Base-by-base conservation (phyloP, 2,888 invertebrate genomes). In the Tetramorium bicarinatum region DNA sequence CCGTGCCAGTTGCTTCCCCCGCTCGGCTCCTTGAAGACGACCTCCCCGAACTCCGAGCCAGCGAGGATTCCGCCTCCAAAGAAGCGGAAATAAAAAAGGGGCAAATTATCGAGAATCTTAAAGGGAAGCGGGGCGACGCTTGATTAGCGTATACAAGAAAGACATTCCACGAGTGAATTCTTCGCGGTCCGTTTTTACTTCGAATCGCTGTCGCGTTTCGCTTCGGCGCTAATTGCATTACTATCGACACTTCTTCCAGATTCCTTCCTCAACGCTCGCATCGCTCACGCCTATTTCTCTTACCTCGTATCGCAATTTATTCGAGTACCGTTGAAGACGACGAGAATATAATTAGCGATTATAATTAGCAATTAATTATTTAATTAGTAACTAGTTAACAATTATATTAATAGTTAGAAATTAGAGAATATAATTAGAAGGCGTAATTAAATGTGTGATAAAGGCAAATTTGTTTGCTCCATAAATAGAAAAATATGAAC, bases 61-160 rank as follows among this genome's bases (percentile, higher is more conserved):
- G 34, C 59, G 54, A 3, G 64, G 76, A 87, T 87, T 83, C 69
- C 34, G 72, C 25, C 47, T 61, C 4, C 47, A 56, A 25, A 62
- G 75, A 69, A 83, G 56, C 29, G 71, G 21, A 76, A 62, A 84
- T 59, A 29, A 67, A 84, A 69, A 64, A 64, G 44, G 67, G 47
- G 34, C 77, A 66, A 88, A 87, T 88, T 89, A 89, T 87, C 84
- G 69, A 21, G 69, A 79, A n/a, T 13, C 69, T 66, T 54, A 56
- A 44, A 21, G n/a, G 44, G 66, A 61, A 69, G 77, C 41, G 44
- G 69, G 13, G 38, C 34, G 67, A 66, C 34, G 49, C 74, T 87
- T 84, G 87, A 91, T 91, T 91, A 91, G 84, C 75, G 82, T 72
- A 49, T 85, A 87, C 72, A 89, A 91, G 88, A 90, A 91, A 86